Evolutionary conservation across 2,113 vertebrate species (phyloP).

Genomic region (Lampris incognitus): DNA sequence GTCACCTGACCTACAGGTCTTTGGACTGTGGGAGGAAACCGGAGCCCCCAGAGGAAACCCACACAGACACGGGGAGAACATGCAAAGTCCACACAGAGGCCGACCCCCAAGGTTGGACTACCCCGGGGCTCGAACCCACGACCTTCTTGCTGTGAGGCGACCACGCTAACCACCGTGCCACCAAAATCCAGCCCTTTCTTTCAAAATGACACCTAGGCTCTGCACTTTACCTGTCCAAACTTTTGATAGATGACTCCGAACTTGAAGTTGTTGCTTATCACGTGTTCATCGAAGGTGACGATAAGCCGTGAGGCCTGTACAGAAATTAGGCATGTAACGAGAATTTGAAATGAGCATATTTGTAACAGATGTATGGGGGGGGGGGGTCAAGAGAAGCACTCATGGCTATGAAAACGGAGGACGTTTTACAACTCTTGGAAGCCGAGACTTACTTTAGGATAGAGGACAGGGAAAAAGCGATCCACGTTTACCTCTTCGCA

Average conservation of each 20-base stretch:
- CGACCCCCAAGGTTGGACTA: no score
- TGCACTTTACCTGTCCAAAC: conserved; percentile 88
- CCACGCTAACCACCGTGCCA: no score
- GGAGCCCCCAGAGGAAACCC: no score
- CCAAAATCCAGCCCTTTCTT: not conserved
- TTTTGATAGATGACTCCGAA: conserved; percentile 97
- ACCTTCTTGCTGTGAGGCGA: no score
- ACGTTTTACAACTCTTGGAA: conserved; percentile 14
- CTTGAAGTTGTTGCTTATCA: conserved; percentile 98
- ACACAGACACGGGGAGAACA: no score
- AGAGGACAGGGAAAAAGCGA: conserved; percentile 94
- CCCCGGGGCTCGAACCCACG: no score
- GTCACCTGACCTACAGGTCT: no score
- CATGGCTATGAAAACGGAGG: not conserved
- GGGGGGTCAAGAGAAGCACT: not conserved
- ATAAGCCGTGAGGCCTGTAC: conserved; percentile 94
- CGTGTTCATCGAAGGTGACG: conserved; percentile 95
- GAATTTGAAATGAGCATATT: not conserved
- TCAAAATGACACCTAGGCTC: not conserved
- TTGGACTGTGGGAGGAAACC: no score
- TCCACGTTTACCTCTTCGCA: conserved; percentile 97
- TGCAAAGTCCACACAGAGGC: no score
- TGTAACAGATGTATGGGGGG: not conserved
- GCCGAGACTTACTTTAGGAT: conserved; percentile 82
- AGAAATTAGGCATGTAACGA: conserved; percentile 5